Evolutionary conservation across 2,797 vertebrate species (phyloP).

Genomic region (Phoxinus dragarum): DNA sequence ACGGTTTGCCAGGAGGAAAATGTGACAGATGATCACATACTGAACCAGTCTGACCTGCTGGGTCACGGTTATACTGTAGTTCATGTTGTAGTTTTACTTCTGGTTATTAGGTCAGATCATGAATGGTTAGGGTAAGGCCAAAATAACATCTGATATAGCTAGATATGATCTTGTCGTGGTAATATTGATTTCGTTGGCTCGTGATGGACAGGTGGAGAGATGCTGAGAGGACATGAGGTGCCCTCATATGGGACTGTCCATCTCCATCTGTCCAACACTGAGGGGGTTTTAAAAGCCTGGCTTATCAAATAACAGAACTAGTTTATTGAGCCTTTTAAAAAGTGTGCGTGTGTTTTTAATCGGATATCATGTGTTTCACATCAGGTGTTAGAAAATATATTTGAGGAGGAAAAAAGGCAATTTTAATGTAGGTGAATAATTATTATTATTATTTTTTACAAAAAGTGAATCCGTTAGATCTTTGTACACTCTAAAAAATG

Average conservation of each 20-base stretch:
- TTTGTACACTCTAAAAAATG: neutral
- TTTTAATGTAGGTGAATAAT: neutral
- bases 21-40: neutral
- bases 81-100: neutral
- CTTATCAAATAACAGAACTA: neutral
- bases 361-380: too few relatives aligned
- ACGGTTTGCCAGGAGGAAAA: neutral
- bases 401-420: neutral
- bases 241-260: neutral
- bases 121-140: too few relatives aligned
- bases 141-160: neutral
- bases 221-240: slow-evolving; percentile 7
- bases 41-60: slow-evolving; percentile 26
- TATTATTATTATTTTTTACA: too few relatives aligned
- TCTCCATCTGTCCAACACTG: neutral
- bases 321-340: neutral
- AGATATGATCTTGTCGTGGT: neutral
- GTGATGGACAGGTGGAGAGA: neutral
- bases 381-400: neutral
- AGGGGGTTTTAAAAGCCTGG: neutral
- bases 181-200: neutral
- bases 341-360: too few relatives aligned
- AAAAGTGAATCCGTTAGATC: neutral
- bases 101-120: neutral
- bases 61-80: neutral